phyloP scores from a whole-genome alignment of 2,888 invertebrate species.

The Geophilus truncorum region DNA sequence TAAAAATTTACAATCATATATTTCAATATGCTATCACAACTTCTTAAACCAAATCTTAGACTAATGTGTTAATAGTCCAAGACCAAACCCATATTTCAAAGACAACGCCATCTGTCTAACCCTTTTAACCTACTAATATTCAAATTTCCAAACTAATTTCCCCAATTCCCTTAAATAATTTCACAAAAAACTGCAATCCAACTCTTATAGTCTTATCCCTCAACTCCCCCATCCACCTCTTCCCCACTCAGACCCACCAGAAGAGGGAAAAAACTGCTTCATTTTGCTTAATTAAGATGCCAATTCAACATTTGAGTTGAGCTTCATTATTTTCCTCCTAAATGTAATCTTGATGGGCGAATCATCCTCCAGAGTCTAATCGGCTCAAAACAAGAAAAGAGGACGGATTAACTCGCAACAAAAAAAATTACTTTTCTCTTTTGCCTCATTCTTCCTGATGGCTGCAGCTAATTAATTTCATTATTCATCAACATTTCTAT shows the following conservation, averaged over 20 bases:
- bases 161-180: too few relatives aligned
- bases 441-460: not conserved
- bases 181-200: too few relatives aligned
- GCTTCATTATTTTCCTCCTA: not conserved
- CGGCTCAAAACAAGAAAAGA: constrained; percentile 8
- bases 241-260: not conserved
- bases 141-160: too few relatives aligned
- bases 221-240: not conserved
- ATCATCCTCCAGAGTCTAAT: constrained; percentile 2
- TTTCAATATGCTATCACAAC: too few relatives aligned
- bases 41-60: too few relatives aligned
- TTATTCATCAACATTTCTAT: not conserved
- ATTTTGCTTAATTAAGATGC: constrained; percentile 17
- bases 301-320: not conserved
- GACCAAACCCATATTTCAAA: too few relatives aligned
- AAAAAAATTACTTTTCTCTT: not conserved
- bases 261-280: not conserved
- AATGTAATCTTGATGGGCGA: not conserved
- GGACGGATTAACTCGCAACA: not conserved
- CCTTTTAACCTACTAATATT: too few relatives aligned
- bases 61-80: too few relatives aligned
- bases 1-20: too few relatives aligned
- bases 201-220: too few relatives aligned
- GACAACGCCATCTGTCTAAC: too few relatives aligned
- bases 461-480: not conserved